Base-by-base conservation (phyloP, 2,797 vertebrate species). In the Pseudomugil tenellus region DNA sequence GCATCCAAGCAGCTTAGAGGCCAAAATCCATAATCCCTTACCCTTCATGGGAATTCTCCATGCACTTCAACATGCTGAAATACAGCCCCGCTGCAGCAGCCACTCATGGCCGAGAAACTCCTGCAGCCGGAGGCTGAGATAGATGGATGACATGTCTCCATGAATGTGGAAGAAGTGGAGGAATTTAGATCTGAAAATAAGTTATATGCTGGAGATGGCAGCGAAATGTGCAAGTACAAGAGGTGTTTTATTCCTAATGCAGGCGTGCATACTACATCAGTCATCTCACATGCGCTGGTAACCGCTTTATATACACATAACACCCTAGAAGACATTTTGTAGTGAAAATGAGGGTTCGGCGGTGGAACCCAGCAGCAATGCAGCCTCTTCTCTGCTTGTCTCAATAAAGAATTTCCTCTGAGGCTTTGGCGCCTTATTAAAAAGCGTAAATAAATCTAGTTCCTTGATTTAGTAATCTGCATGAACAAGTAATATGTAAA, bases 41-140 rank as follows among this genome's bases (percentile, higher is more conserved):
- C 88, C 92, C 92, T 92, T 93, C 91, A 92, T 92, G 92, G 89
- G 90, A 90, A 92, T 93, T 92, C 89, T 92, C 90, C 92, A 92
- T 91, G 90, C 90, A 90, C 90, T 92, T 91, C 90, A 92, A 87
- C 87, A 84, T 77, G 87, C 89, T 90, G 91, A 90, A 90, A 91
- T 90, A 89, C 87, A 88, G 85, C 86, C 86, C 58, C 60, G 78
- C 84, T 76, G 82, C 84, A 81, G 87, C 89, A 89, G 89, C 81
- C 83, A 74, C 87, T 86, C 85, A 76, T 49, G 84, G 81, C 69
- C 73, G 49, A 84, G 84, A 78, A 82, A 72, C 81, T 66, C 37
- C 78, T 79, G 85, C 80, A 72, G 88, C 90, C 89, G 71, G 39
- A 52, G 90, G 89, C 90, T 49, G 46, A 79, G 84, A 86, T 82